Base-by-base conservation (phyloP, 2,888 invertebrate species). In the Latrodectus elegans region DNA sequence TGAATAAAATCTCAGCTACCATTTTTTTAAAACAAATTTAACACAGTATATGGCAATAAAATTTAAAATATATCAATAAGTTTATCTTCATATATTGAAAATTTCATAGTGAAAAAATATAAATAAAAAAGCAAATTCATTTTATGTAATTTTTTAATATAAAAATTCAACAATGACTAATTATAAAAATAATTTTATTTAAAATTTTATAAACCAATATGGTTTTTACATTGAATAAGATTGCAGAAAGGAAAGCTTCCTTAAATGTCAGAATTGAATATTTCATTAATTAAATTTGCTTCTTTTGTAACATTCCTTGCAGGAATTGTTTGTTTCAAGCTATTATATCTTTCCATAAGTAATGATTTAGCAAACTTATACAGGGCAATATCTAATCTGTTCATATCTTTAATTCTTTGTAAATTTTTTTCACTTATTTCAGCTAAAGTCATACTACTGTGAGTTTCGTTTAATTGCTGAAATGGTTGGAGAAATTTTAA, bases 281-380 rank as follows among this genome's bases (percentile, higher is more conserved):
- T 75, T 53, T 76, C 53, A 26, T 86, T 76, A 55, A 86, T 86
- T 67, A 79, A 26, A 64, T 75, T 78, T 15, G 67, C 51, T 12
- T 89, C 77, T 67, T 60, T 17, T 38, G 80, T 22, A 68, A 78
- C 76, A 65, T 86, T 82, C 14, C 68, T 60, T 79, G 82, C 85
- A 75, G 88, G 71, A 52, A 60, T 17, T 72, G 55, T 64, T 26
- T 74, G 75, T 17, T 74, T 82, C 49, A 89, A 65, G 49, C 68
- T 72, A 52, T 95, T 94, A 92, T 97, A 97, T 91, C 99, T 94
- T 92, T 93, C 92, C 88, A 92, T 91, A 92, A 99, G 95, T 90
- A 99, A 94, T 92, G 95, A 95, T 92, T 96, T 96, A 77, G 99
- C 99, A 93, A 96, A 99, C 90, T 95, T 95, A 92, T 99, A 99